A percentile compares a stretch with the other conserved stretches of the same genome.
Conservation (phyloP, 2,113 vertebrate genomes). For the Aphelocoma coerulescens region DNA sequence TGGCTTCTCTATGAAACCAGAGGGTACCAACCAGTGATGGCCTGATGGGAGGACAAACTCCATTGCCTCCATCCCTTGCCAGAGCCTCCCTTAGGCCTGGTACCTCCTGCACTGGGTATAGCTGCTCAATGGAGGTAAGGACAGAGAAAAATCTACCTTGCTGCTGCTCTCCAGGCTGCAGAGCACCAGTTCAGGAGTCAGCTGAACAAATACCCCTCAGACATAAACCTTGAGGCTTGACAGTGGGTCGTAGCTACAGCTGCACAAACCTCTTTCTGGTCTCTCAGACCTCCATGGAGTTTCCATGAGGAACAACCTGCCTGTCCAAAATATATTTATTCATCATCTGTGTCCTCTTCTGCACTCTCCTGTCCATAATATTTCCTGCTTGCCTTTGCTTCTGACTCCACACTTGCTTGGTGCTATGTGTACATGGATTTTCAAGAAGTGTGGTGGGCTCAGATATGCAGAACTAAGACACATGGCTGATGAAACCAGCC, state of each 20-base stretch:
- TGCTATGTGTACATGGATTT: background rate
- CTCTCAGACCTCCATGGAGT: background rate
- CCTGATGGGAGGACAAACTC: background rate
- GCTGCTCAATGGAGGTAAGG: background rate
- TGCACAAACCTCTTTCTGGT: background rate
- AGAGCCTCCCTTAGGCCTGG: background rate
- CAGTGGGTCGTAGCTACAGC: background rate
- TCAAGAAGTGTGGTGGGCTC: background rate
- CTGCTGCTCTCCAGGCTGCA: background rate
- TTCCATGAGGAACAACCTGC: background rate
- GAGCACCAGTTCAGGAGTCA: background rate
- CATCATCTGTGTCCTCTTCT: background rate
- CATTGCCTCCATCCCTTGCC: background rate
- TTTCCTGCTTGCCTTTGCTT: background rate
- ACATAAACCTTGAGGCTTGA: background rate
- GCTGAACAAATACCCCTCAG: background rate
- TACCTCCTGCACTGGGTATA: background rate
- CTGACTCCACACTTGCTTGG: background rate
- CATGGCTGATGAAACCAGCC: background rate
- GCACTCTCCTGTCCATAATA: background rate
- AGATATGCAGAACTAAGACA: background rate
- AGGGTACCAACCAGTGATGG: background rate
- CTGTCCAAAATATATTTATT: background rate
- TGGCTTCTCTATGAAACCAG: background rate
- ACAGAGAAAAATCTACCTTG: background rate